Evolutionary conservation across 2,797 vertebrate species (phyloP).

Genomic region (Delichon dasypus): DNA sequence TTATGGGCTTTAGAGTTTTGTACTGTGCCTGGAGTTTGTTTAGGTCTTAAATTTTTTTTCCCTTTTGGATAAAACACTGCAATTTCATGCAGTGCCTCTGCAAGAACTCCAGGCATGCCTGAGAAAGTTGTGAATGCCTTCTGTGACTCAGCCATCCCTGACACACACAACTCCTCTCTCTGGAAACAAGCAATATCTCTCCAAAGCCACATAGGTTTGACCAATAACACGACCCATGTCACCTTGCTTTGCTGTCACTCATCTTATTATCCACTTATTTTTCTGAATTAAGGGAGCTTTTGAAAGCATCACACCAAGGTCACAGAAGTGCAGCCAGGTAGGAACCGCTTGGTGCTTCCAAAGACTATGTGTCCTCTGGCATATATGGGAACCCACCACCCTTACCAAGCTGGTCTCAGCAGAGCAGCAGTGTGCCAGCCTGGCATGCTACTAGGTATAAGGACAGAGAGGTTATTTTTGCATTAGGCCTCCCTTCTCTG

Average conservation of each 20-base stretch:
- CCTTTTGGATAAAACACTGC: not conserved
- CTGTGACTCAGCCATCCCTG: not conserved
- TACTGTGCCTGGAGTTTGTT: not conserved
- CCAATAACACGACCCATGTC: not conserved
- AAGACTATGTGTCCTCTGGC: not conserved
- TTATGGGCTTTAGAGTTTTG: conserved; percentile 4
- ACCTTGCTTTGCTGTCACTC: not conserved
- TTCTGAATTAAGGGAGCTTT: not conserved
- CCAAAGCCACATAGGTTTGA: not conserved
- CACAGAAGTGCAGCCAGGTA: not conserved
- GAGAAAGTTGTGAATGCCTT: not conserved
- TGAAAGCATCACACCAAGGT: not conserved
- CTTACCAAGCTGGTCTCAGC: not conserved
- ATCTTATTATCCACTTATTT: not conserved
- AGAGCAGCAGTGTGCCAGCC: not conserved
- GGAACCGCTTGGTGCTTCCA: not conserved
- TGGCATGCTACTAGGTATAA: not conserved
- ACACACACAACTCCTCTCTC: not conserved
- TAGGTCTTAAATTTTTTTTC: not conserved
- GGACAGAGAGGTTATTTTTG: not conserved
- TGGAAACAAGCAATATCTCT: not conserved
- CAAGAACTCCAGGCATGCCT: not conserved
- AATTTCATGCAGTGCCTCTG: not conserved
- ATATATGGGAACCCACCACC: rapidly evolving
- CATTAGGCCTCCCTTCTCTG: not conserved